Percentiles rank a stretch among this genome's conserved stretches.
Evolutionary conservation across 2,888 invertebrate genomes (phyloP).

Genomic region (Amblyjoppa fuscipennis): DNA sequence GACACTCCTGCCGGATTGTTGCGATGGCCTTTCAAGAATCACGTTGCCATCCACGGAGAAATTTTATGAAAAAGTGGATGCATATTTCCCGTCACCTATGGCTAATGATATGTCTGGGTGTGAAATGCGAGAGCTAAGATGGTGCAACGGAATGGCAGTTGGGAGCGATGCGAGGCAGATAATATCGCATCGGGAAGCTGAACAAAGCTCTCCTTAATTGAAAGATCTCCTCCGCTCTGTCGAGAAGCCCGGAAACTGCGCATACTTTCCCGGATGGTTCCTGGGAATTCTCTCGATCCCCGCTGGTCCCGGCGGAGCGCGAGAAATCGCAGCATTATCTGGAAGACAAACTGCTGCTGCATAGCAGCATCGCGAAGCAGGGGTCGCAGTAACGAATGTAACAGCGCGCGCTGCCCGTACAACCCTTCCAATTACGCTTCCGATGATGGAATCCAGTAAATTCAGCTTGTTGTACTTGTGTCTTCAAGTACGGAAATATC

Average conservation of each 20-base stretch:
- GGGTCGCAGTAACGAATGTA: neutral
- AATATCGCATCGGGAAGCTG: neutral
- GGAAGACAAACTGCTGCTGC: neutral
- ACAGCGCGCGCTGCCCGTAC: neutral
- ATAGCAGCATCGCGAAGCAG: neutral
- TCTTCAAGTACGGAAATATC: no score
- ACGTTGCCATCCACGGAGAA: neutral
- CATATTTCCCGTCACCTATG: neutral
- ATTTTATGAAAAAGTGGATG: neutral
- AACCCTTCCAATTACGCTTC: constrained; percentile 7
- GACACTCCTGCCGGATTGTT: neutral
- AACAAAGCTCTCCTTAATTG: constrained; percentile 53
- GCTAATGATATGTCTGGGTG: neutral
- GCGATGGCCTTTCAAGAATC: neutral
- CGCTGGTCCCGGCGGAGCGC: constrained; percentile 32
- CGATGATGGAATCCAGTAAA: neutral
- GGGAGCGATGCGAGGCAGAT: neutral
- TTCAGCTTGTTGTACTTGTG: neutral
- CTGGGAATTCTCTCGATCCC: constrained; percentile 6
- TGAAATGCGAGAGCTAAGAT: neutral
- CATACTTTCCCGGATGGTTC: constrained; percentile 47
- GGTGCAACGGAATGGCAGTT: neutral
- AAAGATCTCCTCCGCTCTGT: constrained; percentile 41
- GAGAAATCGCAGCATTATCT: constrained; percentile 35
- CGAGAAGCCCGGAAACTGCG: constrained; percentile 30